Evolutionary conservation across 2,797 vertebrate genomes (phyloP), one percentile per base, ranked within the genome.

Genomic region (Benthosema pterotum): DNA sequence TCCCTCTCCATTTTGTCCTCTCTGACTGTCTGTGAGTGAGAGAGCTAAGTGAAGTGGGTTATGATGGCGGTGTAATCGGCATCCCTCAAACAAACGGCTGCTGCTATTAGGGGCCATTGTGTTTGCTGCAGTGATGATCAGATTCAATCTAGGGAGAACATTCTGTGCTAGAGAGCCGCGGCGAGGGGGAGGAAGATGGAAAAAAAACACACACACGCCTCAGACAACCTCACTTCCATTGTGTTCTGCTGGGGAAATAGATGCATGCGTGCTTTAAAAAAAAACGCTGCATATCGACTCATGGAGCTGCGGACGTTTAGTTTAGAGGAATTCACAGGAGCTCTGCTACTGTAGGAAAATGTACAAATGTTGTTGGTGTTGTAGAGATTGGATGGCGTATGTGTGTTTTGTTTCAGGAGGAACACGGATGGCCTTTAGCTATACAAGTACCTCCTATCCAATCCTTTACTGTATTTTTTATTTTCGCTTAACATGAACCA

Each of bases 51-150:
- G 88, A 83, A 90, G 82, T 80, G 81, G 80, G 87, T 87, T 91
- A 91, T 90, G 89, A 91, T 91, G 90, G 87, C 60, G 74, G 86
- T 84, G 84, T 92, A 90, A 91, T 91, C 89, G 87, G 86, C 88
- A 90, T 91, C 88, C 87, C 82, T 91, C 88, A 89, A 90, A 89
- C 80, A 87, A 90, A 89, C 82, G 87, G 87, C 86, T 83, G 82
- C 69, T 79, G 88, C 89, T 89, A 91, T 92, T 92, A 90, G 86
- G 82, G 85, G 84, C 87, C 88, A 87, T 91, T 91, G 89, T 91
- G 88, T 91, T 89, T 88, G 87, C 86, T 83, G 84, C 85, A 81
- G 87, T 82, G 83, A 87, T 88, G 89, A 91, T 92, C 88, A 87
- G 86, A 90, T 90, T 87, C 88, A 90, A 88, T 88, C 84, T 87